These are phyloP conservation scores for Gadopsis marmoratus DNA, from an alignment of 2,797 vertebrate species.

Conservation along the genomic window DNA sequence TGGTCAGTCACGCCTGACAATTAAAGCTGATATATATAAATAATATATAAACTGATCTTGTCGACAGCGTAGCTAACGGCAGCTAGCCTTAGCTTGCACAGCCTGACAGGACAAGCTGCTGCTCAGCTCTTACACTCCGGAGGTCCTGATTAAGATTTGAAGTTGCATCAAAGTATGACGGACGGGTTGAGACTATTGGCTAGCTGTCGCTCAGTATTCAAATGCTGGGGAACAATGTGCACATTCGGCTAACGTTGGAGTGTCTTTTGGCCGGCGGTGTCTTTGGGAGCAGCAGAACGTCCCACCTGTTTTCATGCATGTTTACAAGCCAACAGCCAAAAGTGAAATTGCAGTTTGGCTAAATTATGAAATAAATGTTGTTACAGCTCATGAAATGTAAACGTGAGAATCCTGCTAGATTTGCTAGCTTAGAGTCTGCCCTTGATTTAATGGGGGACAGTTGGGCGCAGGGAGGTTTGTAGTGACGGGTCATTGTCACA, in stretches of 20 bases:
- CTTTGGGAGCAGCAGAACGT: background rate
- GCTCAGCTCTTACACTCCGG: background rate
- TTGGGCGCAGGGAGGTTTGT: background rate
- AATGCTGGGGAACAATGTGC: background rate
- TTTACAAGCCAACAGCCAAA: conserved; percentile 3
- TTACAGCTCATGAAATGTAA: background rate
- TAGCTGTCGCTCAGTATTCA: background rate
- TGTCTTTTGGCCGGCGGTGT: background rate
- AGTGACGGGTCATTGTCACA: conserved; percentile 20
- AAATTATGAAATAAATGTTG: background rate
- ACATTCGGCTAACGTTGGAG: background rate
- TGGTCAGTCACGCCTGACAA: background rate
- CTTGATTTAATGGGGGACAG: conserved; percentile 21
- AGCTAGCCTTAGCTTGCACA: background rate
- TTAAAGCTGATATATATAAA: no score
- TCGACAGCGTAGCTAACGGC: background rate
- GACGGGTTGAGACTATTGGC: background rate
- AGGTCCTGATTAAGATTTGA: background rate
- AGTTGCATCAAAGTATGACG: background rate
- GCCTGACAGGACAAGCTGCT: background rate
- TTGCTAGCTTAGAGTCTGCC: conserved; percentile 2
- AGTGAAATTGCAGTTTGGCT: background rate
- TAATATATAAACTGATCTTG: conserved; percentile 16
- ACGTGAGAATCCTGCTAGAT: background rate
- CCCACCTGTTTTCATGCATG: background rate